A percentile compares a stretch with the other conserved stretches of the same genome.
These are phyloP conservation scores for Chesias legatella DNA, from an alignment of 2,888 invertebrate genomes.

Conservation along the genomic window DNA sequence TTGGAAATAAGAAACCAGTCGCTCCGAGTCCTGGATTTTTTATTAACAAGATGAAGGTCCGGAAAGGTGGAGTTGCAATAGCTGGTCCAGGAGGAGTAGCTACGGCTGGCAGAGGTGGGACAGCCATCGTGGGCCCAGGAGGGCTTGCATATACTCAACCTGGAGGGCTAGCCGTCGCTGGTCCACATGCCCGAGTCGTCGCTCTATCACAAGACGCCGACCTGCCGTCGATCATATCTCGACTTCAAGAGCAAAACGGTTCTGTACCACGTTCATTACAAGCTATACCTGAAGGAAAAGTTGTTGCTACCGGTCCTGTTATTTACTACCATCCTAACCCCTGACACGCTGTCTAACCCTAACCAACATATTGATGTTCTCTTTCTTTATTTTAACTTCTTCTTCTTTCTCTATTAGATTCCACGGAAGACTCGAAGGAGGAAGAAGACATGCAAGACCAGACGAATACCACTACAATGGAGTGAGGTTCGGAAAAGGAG, in stretches of 20 bases:
- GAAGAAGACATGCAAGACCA: constrained; percentile 35
- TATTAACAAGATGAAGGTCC: constrained; percentile 84
- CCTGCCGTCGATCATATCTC: constrained; percentile 75
- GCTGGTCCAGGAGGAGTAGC: constrained; percentile 91
- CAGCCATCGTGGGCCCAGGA: constrained; percentile 89
- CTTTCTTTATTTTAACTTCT: constrained; percentile 34
- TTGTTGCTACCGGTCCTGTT: constrained; percentile 87
- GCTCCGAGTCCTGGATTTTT: constrained; percentile 82
- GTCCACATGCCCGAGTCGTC: constrained; percentile 85
- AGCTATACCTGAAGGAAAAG: constrained; percentile 82
- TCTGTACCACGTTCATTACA: constrained; percentile 59
- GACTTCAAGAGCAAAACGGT: constrained; percentile 61
- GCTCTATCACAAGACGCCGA: constrained; percentile 83
- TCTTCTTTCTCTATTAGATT: constrained; percentile 64
- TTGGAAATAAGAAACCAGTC: constrained; percentile 41
- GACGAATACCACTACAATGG: constrained; percentile 58
- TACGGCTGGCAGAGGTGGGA: constrained; percentile 88
- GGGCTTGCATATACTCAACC: constrained; percentile 88
- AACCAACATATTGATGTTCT: constrained; percentile 27
- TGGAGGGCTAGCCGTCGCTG: constrained; percentile 87
- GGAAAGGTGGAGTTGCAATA: constrained; percentile 88
- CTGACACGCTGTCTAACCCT: constrained; percentile 43
- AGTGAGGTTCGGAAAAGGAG: constrained; percentile 44
- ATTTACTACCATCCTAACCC: constrained; percentile 82
- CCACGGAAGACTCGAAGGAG: constrained; percentile 44